These are phyloP conservation scores for Panulirus ornatus DNA, from an alignment of 1,140 invertebrate species.

Conservation along the genomic window DNA sequence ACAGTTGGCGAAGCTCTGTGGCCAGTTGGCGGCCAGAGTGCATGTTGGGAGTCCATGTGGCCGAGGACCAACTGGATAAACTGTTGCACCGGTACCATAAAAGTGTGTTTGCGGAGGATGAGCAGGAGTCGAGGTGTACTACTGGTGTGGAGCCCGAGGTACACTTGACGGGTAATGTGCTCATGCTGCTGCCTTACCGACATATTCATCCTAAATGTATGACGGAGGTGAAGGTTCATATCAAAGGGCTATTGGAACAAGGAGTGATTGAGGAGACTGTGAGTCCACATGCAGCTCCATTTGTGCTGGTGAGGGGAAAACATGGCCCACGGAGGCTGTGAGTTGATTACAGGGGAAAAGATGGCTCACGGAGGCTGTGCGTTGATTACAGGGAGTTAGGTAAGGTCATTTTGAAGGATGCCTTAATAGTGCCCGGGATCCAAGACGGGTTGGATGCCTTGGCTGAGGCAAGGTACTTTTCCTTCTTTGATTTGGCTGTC, in stretches of 20 bases:
- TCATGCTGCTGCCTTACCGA: background rate
- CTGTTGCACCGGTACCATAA: slow-evolving; percentile 17
- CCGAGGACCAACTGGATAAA: background rate
- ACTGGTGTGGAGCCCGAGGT: slow-evolving; percentile 4
- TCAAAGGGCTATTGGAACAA: slow-evolving; percentile 8
- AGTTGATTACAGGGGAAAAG: slow-evolving; percentile 10
- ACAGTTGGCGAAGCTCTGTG: background rate
- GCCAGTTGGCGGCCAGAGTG: too few species aligned
- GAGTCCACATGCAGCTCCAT: slow-evolving; percentile 5
- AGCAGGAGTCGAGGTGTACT: slow-evolving; percentile 18
- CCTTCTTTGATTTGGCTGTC: background rate
- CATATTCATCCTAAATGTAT: slow-evolving; percentile 25
- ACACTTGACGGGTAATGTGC: slow-evolving; percentile 15
- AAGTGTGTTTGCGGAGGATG: slow-evolving; percentile 7
- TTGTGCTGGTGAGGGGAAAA: slow-evolving; percentile 27
- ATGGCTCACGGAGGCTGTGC: slow-evolving; percentile 4
- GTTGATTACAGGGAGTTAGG: slow-evolving; percentile 27
- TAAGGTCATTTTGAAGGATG: slow-evolving; percentile 13
- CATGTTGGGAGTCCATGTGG: slow-evolving; percentile 7
- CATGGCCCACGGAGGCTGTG: background rate
- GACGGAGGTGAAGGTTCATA: slow-evolving; percentile 21
- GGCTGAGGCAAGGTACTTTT: background rate
- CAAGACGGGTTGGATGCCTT: slow-evolving; percentile 23
- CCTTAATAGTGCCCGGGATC: background rate
- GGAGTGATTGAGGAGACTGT: slow-evolving; percentile 33